Evolutionary conservation across 1,140 invertebrate genomes (phyloP).

Genomic region (Drosophila athabasca): DNA sequence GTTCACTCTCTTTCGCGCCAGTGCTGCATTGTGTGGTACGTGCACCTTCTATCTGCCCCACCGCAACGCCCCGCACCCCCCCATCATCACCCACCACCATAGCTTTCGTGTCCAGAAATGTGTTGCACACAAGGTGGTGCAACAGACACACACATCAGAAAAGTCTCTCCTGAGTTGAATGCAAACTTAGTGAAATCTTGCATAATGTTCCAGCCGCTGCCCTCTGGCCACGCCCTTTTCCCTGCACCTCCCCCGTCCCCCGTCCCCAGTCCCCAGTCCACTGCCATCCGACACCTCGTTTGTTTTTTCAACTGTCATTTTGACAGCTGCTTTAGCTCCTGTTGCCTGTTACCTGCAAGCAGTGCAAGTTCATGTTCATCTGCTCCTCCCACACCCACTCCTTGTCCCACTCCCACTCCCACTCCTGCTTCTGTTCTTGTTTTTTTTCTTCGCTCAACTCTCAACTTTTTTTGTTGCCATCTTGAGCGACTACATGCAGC

Average conservation of each 20-base stretch:
- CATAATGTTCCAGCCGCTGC: too few species aligned
- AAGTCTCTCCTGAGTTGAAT: slow-evolving; percentile 47
- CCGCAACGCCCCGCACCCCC: too few species aligned
- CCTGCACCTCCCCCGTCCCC: slow-evolving; percentile 13
- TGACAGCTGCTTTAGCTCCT: slow-evolving; percentile 65
- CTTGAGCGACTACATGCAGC: slow-evolving; percentile 39
- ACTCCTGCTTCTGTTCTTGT: too few species aligned
- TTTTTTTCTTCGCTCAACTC: background rate
- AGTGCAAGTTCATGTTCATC: slow-evolving; percentile 42
- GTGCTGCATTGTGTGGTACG: too few species aligned
- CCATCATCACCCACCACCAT: background rate
- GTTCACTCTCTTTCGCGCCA: slow-evolving; percentile 33
- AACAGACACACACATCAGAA: slow-evolving; percentile 6
- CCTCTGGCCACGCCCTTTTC: background rate
- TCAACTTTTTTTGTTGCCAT: slow-evolving; percentile 43
- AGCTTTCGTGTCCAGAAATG: slow-evolving; percentile 43
- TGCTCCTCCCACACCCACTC: too few species aligned
- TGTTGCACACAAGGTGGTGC: slow-evolving; percentile 52
- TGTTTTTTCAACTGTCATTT: slow-evolving; percentile 78
- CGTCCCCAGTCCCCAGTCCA: background rate
- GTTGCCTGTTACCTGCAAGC: slow-evolving; percentile 29
- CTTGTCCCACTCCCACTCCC: too few species aligned
- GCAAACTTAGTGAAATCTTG: slow-evolving; percentile 39
- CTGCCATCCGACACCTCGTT: slow-evolving; percentile 31
- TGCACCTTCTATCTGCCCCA: background rate